Conservation (phyloP, 2,113 vertebrate species). For the Macheiramphus alcinus region DNA sequence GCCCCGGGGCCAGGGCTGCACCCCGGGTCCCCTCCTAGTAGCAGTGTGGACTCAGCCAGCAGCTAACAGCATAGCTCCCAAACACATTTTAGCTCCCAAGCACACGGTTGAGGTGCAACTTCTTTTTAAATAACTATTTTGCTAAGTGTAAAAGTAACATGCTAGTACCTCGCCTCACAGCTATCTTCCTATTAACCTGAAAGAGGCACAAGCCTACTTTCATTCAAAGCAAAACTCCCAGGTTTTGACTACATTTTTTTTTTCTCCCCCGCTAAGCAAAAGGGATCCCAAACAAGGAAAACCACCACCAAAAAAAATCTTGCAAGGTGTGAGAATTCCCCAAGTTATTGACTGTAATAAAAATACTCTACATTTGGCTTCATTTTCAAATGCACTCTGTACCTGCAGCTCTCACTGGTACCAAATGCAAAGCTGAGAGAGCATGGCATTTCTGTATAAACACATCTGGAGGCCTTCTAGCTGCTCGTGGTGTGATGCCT, state of each 20-base stretch:
- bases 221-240: background rate
- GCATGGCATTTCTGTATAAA: background rate
- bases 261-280: background rate
- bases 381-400: background rate
- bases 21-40: background rate
- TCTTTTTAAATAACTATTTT: background rate
- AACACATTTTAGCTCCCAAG: background rate
- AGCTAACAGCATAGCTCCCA: background rate
- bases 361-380: background rate
- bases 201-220: background rate
- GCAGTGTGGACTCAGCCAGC: background rate
- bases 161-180: background rate
- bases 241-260: background rate
- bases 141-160: background rate
- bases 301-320: background rate
- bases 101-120: background rate
- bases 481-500: background rate
- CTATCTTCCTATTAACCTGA: background rate
- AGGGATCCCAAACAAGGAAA: background rate
- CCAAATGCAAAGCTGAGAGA: background rate
- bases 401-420: background rate
- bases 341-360: background rate
- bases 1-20: fast-evolving
- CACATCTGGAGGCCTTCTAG: background rate
- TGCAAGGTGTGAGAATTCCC: background rate